Base-by-base conservation (phyloP, 2,113 vertebrate genomes). In the Colossoma macropomum region DNA sequence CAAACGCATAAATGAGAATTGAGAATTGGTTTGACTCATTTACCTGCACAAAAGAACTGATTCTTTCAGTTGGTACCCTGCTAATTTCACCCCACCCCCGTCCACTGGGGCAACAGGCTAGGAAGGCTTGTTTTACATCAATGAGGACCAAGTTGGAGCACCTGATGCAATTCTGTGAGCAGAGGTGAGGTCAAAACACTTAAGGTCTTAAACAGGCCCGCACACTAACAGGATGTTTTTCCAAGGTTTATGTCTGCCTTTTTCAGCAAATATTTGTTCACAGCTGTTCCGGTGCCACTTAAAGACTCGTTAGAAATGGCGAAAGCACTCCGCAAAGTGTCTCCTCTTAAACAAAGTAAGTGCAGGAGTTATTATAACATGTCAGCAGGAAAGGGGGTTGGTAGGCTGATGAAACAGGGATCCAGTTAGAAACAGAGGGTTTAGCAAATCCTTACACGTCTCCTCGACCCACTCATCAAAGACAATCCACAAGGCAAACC, bases 341-440 rank as follows among this genome's bases (percentile, higher is more conserved):
- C 74, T 77, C 30, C 48, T 48, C 60, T 56, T 41, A 74, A 79
- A 41, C 60, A 75, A 75, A 75, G 70, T 71, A 60, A 79, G 60
- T 60, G 54, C 28, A 17, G 30, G 59, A 74, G 41, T 81, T 81
- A 69, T 77, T 83, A 82, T 25, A 34, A 70, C 85, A 79, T 77
- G 66, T 77, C 84, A 77, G 75, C 68, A 79, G 48, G 48, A 75
- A 77, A 77, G 59, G 75, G 27, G 60, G 13, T 45, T 62, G 80
- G 11, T 4, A 69, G 89, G 81, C 88, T 91, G 89, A 93, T 91
- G 90, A 93, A 93, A 93, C 78, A 88, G 87, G 84, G 89, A 89
- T 90, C 90, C 87, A 91, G 89, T 93, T 91, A 91, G 88, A 93
- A 62, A 93, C 90, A 90, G 86, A 91, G 52, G 89, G 90, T 85